These are phyloP conservation scores for Mesocricetus auratus DNA, from an alignment of 2,113 vertebrate genomes.

Conservation along the genomic window DNA sequence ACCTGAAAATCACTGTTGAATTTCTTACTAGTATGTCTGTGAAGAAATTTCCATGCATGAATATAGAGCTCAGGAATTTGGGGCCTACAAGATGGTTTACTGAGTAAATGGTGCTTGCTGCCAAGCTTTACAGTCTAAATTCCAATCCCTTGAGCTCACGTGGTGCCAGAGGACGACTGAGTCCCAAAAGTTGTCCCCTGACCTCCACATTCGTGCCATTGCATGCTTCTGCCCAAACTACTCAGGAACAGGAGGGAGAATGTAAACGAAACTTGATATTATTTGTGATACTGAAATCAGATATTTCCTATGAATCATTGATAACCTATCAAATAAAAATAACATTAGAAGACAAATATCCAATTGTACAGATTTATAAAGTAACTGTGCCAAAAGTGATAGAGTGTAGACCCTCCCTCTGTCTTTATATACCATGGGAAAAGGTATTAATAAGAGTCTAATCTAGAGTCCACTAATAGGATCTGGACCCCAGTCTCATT, in stretches of 20 bases:
- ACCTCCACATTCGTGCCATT: neutral
- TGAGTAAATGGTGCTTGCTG: neutral
- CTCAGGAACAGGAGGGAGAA: neutral
- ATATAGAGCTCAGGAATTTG: constrained; percentile 7
- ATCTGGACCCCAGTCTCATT: neutral
- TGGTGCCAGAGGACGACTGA: neutral
- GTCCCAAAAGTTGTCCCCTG: neutral
- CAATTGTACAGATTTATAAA: neutral
- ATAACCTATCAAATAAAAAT: neutral
- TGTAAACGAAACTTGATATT: neutral
- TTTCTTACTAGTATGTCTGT: constrained; percentile 5
- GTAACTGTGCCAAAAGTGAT: neutral
- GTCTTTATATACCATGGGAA: neutral
- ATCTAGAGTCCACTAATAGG: neutral
- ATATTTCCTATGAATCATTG: constrained; percentile 4
- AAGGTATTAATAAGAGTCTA: constrained; percentile 15
- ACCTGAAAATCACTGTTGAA: neutral
- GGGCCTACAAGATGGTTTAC: neutral
- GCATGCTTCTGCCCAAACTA: neutral
- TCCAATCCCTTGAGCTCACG: neutral
- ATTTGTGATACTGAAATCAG: neutral
- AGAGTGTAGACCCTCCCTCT: neutral
- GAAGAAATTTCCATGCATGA: neutral
- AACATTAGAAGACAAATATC: neutral
- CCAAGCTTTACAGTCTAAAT: neutral